Base-by-base conservation (phyloP, 1,140 invertebrate species). In the Drosophila novamexicana region DNA sequence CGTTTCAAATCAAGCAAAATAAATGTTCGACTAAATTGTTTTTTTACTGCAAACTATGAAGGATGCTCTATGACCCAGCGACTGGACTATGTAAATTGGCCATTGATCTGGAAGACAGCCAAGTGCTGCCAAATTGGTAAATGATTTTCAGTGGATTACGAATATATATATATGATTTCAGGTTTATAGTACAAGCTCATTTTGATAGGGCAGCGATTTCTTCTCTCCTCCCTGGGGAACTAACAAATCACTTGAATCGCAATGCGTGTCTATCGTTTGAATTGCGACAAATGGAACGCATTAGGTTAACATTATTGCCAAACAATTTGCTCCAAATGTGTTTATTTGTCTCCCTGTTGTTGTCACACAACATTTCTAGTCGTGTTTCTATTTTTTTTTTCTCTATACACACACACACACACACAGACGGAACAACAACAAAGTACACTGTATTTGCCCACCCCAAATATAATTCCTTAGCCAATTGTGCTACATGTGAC, bases 261-360 rank as follows among this genome's bases (percentile, higher is more conserved):
- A 65, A 47, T 53, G 77, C 79, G 75, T 88, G 79, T 85, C 75
- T 85, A 83, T 86, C 79, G 76, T 77, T 82, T 77, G 72, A 71
- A 83, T 85, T 83, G 84, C 83, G 84, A 88, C 79, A 89, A 89
- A 88, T 89, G 84, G 85, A 89, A 89, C 81, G 68, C 85, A 89
- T 89, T 89, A 90, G 80, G 81, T 90, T 90, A 89, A 89, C 84
- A 89, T 89, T 89, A 89, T 89, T 89, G 84, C 85, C 84, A 89
- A 89, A 89, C 85, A 89, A 89, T 89, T 89, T 90, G 84, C 75
- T 89, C 53, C 45, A 80, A 89, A 81, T 80, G 85, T 90, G 80
- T 89, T 89, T 88, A 89, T 89, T 89, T 88, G 66, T 77, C 63
- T 80, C 74, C 78, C 81, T 81, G 63, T 81, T 85, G 77, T 84